Percentiles rank a stretch among this genome's conserved stretches.
phyloP scores from a whole-genome alignment of 30 jellyfish, hydroid and myxozoan genomes.

The Clytia hemisphaerica region DNA sequence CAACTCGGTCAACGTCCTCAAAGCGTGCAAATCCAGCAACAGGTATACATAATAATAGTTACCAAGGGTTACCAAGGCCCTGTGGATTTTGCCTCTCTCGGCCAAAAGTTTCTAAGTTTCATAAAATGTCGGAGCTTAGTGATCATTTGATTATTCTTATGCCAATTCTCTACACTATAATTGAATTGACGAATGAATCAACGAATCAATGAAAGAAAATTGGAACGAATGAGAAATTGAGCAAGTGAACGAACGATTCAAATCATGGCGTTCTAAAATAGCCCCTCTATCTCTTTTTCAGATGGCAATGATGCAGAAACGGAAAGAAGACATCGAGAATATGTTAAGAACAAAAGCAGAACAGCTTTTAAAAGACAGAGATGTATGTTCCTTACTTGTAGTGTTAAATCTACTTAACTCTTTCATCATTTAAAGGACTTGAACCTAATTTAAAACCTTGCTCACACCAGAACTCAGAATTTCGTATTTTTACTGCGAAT shows the following conservation, averaged over 20 bases:
- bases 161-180: constrained; percentile 3
- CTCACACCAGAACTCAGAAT: no score
- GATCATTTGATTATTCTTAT: constrained; percentile 9
- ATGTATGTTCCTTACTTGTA: no score
- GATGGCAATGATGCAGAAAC: constrained; percentile 42
- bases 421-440: no score
- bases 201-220: neutral
- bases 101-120: neutral
- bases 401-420: no score
- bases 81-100: neutral
- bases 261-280: no score
- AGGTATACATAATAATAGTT: neutral
- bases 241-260: no score
- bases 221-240: no score
- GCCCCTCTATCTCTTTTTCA: neutral
- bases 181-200: constrained; percentile 7
- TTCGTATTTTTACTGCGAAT: neutral
- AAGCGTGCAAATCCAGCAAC: neutral
- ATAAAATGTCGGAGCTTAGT: neutral
- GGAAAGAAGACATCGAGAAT: constrained; percentile 47
- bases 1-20: constrained; percentile 12
- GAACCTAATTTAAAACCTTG: no score
- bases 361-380: constrained; percentile 46
- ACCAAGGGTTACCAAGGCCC: neutral
- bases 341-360: constrained; percentile 47